phyloP scores from a whole-genome alignment of 2,113 vertebrate species.

The Synodontis membranacea region DNA sequence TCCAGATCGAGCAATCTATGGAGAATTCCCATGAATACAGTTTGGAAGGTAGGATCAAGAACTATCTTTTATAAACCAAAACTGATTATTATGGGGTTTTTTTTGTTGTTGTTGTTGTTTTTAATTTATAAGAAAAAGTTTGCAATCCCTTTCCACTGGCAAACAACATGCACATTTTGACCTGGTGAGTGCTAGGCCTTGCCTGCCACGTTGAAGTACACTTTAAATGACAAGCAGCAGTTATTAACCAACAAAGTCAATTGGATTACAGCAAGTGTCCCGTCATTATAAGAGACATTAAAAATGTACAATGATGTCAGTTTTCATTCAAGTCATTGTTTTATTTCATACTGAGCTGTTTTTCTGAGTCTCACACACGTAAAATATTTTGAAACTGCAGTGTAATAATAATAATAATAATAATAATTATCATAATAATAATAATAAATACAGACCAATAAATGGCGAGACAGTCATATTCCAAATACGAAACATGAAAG shows the following conservation, averaged over 20 bases:
- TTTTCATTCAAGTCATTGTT: background rate
- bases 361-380: background rate
- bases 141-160: background rate
- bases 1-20: background rate
- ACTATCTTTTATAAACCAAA: background rate
- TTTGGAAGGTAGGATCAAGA: background rate
- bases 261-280: background rate
- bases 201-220: background rate
- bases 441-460: background rate
- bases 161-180: background rate
- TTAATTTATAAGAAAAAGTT: background rate
- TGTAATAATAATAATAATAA: background rate
- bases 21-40: background rate
- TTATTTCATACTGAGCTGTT: background rate
- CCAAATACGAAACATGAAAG: constrained; percentile 34
- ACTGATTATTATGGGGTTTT: background rate
- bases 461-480: constrained; percentile 12
- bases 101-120: background rate
- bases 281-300: background rate
- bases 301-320: background rate
- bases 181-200: background rate
- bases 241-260: background rate
- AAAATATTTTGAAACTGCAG: background rate
- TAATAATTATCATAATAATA: background rate
- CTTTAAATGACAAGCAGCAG: background rate